Base-by-base conservation (phyloP, 2,888 invertebrate genomes). In the Idaea biselata region DNA sequence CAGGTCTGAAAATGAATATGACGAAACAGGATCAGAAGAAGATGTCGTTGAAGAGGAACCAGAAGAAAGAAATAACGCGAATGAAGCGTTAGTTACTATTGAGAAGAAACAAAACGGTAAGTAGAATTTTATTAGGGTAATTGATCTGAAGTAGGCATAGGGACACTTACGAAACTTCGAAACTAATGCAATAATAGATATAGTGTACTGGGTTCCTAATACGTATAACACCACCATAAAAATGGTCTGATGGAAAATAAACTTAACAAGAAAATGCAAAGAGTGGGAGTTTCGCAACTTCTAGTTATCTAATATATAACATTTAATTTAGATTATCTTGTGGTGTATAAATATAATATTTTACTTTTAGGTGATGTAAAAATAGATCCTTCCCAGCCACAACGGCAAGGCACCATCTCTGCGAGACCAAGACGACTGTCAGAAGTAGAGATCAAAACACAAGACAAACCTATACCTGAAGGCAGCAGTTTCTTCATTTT, bases 401-500 rank as follows among this genome's bases (percentile, higher is more conserved):
- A 88, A 63, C 78, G 78, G 0, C 83, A 84, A 54, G 66, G 77
- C 0, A 81, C 82, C 0, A 85, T 93, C 60, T 93, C 95, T 62
- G 97, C 97, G 63, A 93, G 97, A 67, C 97, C 97, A 56, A 93
- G 97, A 60, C 94, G 97, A 60, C 92, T 97, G 80, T 97, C 97
- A 7, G 97, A 97, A 81, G 93, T 97, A 70, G 95, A 96, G 88
- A 94, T 96, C 77, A 95, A 95, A 80, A 94, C 94, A 75, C 96
- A 96, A 83, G 94, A 96, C 83, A 97, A 97, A 83, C 97, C 98
- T 56, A 97, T 99, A 74, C 98, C 99, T 60, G 95, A 95, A 81
- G 97, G 95, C 73, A 96, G 95, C 86, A 96, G 98, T 76, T 96
- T 99, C 91, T 99, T 98, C 93, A 94, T 98, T 84, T 97, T 99